Evolutionary conservation across 1,140 invertebrate species (phyloP).

Genomic region (Drosophila navojoa): DNA sequence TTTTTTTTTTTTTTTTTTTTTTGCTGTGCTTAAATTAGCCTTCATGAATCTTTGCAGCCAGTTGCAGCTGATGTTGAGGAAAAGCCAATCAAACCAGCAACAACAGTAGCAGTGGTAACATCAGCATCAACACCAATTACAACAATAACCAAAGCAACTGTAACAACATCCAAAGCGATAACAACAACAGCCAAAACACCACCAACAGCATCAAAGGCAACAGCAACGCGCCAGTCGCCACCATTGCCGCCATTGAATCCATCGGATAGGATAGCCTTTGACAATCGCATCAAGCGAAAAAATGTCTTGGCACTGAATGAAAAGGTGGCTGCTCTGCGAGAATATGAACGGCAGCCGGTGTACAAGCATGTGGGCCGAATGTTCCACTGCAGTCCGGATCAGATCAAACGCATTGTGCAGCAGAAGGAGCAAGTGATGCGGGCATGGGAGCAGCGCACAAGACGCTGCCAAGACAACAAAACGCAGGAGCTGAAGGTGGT

Average conservation of each 20-base stretch:
- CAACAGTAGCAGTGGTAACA: constrained; percentile 12
- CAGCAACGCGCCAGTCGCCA: constrained; percentile 22
- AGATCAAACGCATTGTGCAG: constrained; percentile 79
- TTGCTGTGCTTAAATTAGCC: too few species aligned
- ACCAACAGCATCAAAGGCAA: constrained; percentile 10
- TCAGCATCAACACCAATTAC: constrained; percentile 1
- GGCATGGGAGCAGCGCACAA: constrained; percentile 77
- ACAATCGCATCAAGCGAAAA: constrained; percentile 80
- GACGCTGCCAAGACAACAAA: constrained; percentile 69
- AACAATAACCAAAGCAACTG: constrained; percentile 5
- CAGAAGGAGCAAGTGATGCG: constrained; percentile 72
- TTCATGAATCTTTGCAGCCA: constrained; percentile 15
- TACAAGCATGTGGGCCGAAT: constrained; percentile 78
- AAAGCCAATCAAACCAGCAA: background rate
- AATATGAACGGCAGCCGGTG: constrained; percentile 74
- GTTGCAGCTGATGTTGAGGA: background rate
- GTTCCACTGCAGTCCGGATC: constrained; percentile 81
- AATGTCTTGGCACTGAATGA: constrained; percentile 79
- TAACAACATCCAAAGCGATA: constrained; percentile 9
- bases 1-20: background rate
- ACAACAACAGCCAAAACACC: background rate
- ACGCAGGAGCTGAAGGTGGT: constrained; percentile 75
- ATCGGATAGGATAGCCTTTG: constrained; percentile 71
- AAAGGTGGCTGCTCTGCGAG: constrained; percentile 75
- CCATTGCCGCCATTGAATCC: constrained; percentile 62